Percentiles rank a stretch among this genome's conserved stretches.
These are phyloP conservation scores for Sus scrofa DNA, from an alignment of 2,113 vertebrate species.

Conservation along the genomic window T2T-Sscrofa CM000824.6:225368001-225368500, in stretches of 20 bases:
- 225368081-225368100: no score
- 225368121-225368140: no score
- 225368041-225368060: not conserved
- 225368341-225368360: not conserved
- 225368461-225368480: not conserved
- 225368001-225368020: constrained; percentile 3
- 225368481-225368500: constrained; percentile 47
- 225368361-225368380: not conserved
- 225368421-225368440: constrained; percentile 10
- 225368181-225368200: no score
- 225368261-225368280: no score
- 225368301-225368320: not conserved
- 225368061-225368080: no score
- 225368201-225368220: no score
- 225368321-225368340: not conserved
- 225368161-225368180: no score
- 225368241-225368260: no score
- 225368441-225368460: constrained; percentile 32
- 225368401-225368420: constrained; percentile 31
- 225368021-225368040: constrained; percentile 54
- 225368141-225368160: no score
- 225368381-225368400: not conserved
- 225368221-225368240: no score
- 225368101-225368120: no score
- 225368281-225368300: not conserved